Conservation (phyloP, 1,140 invertebrate species). For the Drosophila ficusphila region DNA sequence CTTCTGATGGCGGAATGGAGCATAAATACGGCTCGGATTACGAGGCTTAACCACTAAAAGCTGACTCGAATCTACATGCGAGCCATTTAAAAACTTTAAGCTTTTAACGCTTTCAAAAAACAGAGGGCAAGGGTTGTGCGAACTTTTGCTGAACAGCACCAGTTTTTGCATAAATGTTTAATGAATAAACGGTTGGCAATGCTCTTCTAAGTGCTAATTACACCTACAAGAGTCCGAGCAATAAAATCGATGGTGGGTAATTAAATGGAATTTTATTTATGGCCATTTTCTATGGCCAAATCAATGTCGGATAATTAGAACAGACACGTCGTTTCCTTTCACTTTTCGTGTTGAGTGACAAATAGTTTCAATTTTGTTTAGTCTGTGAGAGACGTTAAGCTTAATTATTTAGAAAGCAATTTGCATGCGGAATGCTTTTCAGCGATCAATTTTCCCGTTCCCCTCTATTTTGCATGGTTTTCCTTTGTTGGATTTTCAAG, state of each 20-base stretch:
- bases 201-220: slow-evolving; percentile 31
- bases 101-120: slow-evolving; percentile 6
- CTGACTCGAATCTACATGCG: slow-evolving; percentile 17
- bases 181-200: slow-evolving; percentile 9
- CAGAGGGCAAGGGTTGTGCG: slow-evolving; percentile 2
- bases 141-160: slow-evolving; percentile 7
- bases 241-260: slow-evolving; percentile 40
- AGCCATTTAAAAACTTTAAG: slow-evolving; percentile 7
- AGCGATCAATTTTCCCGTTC: slow-evolving; percentile 11
- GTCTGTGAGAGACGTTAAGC: slow-evolving; percentile 47
- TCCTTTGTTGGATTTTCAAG: slow-evolving; percentile 12
- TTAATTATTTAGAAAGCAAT: slow-evolving; percentile 70
- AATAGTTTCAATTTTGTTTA: slow-evolving; percentile 63
- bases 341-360: slow-evolving; percentile 14
- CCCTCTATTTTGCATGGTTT: background rate
- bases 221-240: slow-evolving; percentile 31
- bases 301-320: slow-evolving; percentile 41
- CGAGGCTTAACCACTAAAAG: slow-evolving; percentile 13
- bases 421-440: slow-evolving; percentile 50
- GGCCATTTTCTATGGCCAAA: slow-evolving; percentile 14
- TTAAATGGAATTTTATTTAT: slow-evolving; percentile 37
- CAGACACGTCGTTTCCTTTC: slow-evolving; percentile 18
- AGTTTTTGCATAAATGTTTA: slow-evolving; percentile 12
- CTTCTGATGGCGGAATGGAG: slow-evolving; percentile 1
- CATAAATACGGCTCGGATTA: slow-evolving; percentile 43